Percentiles rank a stretch among this genome's conserved stretches.
Evolutionary conservation across 2,888 invertebrate genomes (phyloP).

Genomic region (Lycophotia porphyrea): DNA sequence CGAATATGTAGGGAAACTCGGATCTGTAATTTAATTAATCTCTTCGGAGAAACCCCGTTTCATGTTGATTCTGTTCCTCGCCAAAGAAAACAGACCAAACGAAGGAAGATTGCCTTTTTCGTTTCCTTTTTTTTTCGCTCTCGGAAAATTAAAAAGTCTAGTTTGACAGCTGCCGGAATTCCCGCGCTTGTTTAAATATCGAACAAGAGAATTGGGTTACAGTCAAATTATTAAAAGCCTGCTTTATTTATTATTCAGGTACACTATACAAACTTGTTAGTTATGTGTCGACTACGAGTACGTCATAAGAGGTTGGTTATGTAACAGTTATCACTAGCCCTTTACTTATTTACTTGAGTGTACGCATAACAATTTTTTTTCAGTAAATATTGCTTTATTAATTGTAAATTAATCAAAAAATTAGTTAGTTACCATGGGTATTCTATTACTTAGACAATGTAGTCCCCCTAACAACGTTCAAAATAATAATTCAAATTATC

Average conservation of each 20-base stretch:
- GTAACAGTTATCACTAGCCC: not conserved
- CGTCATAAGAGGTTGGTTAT: not conserved
- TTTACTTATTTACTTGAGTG: not conserved
- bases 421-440: not conserved
- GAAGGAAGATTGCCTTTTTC: constrained; percentile 3
- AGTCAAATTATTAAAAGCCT: constrained; percentile 21
- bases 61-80: constrained; percentile 41
- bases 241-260: constrained; percentile 33
- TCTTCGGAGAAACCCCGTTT: constrained; percentile 26
- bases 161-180: constrained; percentile 46
- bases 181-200: constrained; percentile 49
- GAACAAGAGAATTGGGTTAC: constrained; percentile 38
- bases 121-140: not conserved
- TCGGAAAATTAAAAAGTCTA: constrained; percentile 33
- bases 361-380: not conserved
- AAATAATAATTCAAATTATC: not conserved
- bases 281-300: not conserved
- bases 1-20: constrained; percentile 27
- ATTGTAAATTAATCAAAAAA: not conserved
- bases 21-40: constrained; percentile 46
- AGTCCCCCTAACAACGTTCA: not conserved
- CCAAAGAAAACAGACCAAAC: constrained; percentile 26
- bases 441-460: not conserved
- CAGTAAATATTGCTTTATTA: not conserved
- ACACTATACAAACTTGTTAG: not conserved